Conservation (phyloP, 2,113 vertebrate species). For the Harpagus bidentatus region DNA sequence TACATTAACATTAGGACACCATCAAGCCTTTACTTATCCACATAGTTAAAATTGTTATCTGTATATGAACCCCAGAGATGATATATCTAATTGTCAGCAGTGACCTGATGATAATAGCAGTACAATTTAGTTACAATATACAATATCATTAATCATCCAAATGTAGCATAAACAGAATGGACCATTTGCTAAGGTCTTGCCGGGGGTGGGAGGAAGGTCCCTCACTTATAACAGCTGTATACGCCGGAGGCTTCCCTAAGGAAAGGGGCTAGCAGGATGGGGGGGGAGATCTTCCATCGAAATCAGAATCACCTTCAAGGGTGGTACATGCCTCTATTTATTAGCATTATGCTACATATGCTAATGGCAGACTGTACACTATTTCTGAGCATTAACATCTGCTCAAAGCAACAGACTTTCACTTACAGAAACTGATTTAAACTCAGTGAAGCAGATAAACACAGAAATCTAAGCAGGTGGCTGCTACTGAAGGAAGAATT, state of each 20-base stretch:
- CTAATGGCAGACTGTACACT: constrained; percentile 81
- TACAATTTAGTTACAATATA: constrained; percentile 81
- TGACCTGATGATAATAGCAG: constrained; percentile 81
- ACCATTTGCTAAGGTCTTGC: constrained; percentile 46
- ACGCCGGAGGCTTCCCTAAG: not conserved
- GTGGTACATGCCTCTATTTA: constrained; percentile 72
- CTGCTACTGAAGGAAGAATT: constrained; percentile 73
- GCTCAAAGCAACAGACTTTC: constrained; percentile 80
- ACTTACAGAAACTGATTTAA: constrained; percentile 85
- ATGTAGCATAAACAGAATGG: constrained; percentile 65
- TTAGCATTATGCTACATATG: constrained; percentile 81
- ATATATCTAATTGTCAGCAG: constrained; percentile 81
- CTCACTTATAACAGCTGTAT: not conserved
- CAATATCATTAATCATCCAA: constrained; percentile 75
- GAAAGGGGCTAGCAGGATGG: not conserved
- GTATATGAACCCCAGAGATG: constrained; percentile 75
- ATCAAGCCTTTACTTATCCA: constrained; percentile 68
- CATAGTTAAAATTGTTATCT: constrained; percentile 80
- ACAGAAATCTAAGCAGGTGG: constrained; percentile 83
- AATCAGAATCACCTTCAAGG: constrained; percentile 56
- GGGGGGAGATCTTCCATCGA: not conserved
- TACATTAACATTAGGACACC: constrained; percentile 65
- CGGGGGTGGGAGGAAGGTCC: not conserved
- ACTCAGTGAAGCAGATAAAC: constrained; percentile 85
- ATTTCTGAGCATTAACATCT: constrained; percentile 83